Evolutionary conservation across 2,888 invertebrate species (phyloP).

Genomic region (Netelia virgata): DNA sequence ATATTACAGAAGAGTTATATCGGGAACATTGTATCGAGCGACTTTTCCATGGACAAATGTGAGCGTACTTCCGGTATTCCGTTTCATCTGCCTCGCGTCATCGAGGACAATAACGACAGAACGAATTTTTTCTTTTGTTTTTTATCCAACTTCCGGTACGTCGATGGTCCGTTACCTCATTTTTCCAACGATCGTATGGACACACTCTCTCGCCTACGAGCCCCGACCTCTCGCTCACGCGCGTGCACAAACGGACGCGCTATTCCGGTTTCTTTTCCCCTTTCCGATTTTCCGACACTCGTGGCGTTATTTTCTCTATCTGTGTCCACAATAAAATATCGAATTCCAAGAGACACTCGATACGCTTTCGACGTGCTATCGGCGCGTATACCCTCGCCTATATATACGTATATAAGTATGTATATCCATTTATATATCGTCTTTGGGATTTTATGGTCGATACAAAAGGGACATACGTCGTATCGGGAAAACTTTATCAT

Average conservation of each 20-base stretch:
- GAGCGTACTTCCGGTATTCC: slow-evolving; percentile 34
- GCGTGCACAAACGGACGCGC: slow-evolving; percentile 61
- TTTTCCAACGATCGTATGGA: neutral
- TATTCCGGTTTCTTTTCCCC: slow-evolving; percentile 13
- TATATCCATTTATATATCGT: slow-evolving; percentile 58
- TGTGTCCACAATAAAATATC: slow-evolving; percentile 70
- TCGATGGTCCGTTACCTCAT: slow-evolving; percentile 6
- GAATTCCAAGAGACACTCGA: slow-evolving; percentile 66
- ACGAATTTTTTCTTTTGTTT: slow-evolving; percentile 44
- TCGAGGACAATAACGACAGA: slow-evolving; percentile 66
- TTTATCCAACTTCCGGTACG: slow-evolving; percentile 42
- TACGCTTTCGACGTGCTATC: slow-evolving; percentile 56
- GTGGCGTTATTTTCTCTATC: slow-evolving; percentile 46
- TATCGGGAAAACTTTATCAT: slow-evolving; percentile 72
- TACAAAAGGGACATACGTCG: slow-evolving; percentile 65
- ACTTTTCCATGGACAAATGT: slow-evolving; percentile 32
- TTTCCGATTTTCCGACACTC: slow-evolving; percentile 24
- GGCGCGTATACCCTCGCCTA: neutral
- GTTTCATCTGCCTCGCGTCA: slow-evolving; percentile 53
- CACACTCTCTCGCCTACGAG: no score
- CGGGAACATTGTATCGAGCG: slow-evolving; percentile 66
- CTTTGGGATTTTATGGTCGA: slow-evolving; percentile 74
- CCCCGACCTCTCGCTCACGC: no score
- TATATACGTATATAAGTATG: slow-evolving; percentile 24
- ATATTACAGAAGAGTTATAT: slow-evolving; percentile 45